Evolutionary conservation across 2,888 invertebrate species (phyloP), one percentile per base, ranked within the genome.

Genomic region (Raillietiella orientalis): DNA sequence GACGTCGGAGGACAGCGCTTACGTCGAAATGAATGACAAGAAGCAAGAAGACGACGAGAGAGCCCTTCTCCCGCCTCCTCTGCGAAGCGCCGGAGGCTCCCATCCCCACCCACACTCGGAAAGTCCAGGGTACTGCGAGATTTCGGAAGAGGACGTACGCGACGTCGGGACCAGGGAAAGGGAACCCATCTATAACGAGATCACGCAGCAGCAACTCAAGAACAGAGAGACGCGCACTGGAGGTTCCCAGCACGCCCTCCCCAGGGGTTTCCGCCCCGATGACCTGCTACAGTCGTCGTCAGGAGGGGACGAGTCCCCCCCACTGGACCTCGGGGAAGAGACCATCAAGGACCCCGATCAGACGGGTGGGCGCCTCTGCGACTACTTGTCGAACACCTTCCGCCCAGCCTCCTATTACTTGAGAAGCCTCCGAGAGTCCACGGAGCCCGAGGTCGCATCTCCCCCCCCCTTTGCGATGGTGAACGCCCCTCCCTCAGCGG

Each of bases 111-210:
- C n/a, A n/a, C n/a, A n/a, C n/a, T n/a, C n/a, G n/a, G n/a, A n/a
- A n/a, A n/a, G n/a, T n/a, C n/a, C n/a, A n/a, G n/a, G n/a, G n/a
- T n/a, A n/a, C n/a, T n/a, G n/a, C n/a, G n/a, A n/a, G n/a, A n/a
- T n/a, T n/a, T n/a, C n/a, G n/a, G n/a, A n/a, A n/a, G n/a, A n/a
- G n/a, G 19, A 13, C 14, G 24, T 11, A 14, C 23, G 16, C 24
- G 28, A 16, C 22, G 23, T 13, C 14, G 16, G 9, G 28, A 21
- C 11, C 22, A 8, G 6, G 10, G 13, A 6, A 25, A 24, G 10
- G 28, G 75, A 75, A 44, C 74, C 74, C 0, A 63, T 75, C 11
- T 75, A 75, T 38, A 72, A 74, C 69, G 75, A 75, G 43, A 49
- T 75, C 14, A 59, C 55, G 8, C 12, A 19, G 30, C 31, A n/a